Percentiles rank a stretch among this genome's conserved stretches.
Evolutionary conservation across 2,797 vertebrate species (phyloP).

Genomic region (Sphenopsis melanotis): DNA sequence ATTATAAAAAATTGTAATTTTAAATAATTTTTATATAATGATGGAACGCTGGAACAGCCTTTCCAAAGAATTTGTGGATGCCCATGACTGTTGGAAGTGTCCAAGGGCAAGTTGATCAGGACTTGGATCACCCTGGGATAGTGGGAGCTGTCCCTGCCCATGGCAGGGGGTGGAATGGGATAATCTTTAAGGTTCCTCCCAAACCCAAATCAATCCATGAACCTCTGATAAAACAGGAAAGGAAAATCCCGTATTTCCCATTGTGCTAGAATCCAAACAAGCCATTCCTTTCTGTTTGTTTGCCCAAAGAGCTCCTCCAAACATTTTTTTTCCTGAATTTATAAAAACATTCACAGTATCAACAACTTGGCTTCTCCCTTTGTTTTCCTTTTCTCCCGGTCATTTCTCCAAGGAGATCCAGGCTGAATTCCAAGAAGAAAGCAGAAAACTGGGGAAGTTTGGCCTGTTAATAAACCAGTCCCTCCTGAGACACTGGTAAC

Average conservation of each 20-base stretch:
- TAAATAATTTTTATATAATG: neutral
- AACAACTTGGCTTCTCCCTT: neutral
- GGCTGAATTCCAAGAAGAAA: neutral
- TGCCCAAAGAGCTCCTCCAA: neutral
- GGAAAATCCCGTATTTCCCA: neutral
- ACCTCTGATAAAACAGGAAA: neutral
- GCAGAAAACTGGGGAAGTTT: neutral
- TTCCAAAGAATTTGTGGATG: neutral
- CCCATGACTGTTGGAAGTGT: neutral
- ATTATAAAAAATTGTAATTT: neutral
- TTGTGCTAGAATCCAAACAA: neutral
- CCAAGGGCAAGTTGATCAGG: neutral
- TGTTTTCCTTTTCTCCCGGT: neutral
- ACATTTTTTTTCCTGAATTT: neutral
- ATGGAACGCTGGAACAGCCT: neutral
- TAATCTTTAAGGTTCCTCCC: neutral
- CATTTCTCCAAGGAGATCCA: neutral
- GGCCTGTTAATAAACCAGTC: neutral
- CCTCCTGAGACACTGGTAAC: neutral
- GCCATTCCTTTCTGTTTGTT: neutral
- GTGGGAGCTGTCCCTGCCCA: neutral
- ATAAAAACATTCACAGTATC: neutral
- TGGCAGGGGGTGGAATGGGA: fast-evolving
- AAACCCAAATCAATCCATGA: neutral
- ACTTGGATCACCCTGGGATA: fast-evolving